Evolutionary conservation across 2,888 invertebrate genomes (phyloP).

Genomic region (Steinernema hermaphroditum): DNA sequence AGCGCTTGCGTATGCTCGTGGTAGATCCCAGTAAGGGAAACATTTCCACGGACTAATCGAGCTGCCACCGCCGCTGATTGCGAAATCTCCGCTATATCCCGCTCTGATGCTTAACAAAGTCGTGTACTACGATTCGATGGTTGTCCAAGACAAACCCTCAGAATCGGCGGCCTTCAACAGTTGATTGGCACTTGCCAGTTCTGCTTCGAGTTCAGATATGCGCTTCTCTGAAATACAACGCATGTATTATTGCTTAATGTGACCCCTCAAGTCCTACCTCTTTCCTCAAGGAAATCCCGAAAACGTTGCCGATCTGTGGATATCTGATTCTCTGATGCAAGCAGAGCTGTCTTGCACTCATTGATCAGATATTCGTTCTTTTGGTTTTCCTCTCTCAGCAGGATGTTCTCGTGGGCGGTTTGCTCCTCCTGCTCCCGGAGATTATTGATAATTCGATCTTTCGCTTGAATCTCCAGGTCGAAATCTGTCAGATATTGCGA

Average conservation of each 20-base stretch:
- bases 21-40: neutral
- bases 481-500: neutral
- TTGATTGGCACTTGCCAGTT: neutral
- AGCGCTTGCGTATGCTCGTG: constrained; percentile 13
- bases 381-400: neutral
- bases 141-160: neutral
- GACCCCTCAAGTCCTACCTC: neutral
- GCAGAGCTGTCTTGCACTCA: neutral
- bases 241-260: neutral
- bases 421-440: neutral
- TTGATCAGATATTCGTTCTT: neutral
- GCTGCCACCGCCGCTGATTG: constrained; percentile 2
- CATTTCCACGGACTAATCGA: constrained; percentile 6
- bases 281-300: neutral
- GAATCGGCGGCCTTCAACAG: neutral
- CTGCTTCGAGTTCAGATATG: neutral
- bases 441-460: neutral
- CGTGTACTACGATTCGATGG: neutral
- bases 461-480: constrained; percentile 14
- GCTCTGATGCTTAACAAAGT: neutral
- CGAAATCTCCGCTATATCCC: constrained; percentile 4
- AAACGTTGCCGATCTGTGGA: no score
- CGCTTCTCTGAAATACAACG: neutral
- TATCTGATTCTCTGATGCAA: neutral
- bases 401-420: neutral